phyloP scores from a whole-genome alignment of 2,888 invertebrate species.

The Drosophila buzzatii region DNA sequence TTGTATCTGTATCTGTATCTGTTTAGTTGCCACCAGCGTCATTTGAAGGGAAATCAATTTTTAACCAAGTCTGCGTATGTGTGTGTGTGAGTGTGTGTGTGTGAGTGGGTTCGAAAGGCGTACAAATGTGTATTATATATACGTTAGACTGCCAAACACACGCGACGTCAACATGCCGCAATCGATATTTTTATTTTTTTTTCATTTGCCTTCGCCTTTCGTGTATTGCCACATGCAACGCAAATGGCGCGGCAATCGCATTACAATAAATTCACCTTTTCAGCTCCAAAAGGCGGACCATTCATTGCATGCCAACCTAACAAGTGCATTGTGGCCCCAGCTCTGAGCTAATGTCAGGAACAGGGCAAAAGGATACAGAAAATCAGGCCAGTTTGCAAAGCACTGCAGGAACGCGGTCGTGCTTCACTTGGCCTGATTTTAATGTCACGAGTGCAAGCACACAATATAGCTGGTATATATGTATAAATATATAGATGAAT shows the following conservation, averaged over 20 bases:
- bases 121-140: constrained; percentile 55
- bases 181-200: constrained; percentile 63
- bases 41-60: constrained; percentile 72
- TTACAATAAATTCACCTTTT: constrained; percentile 72
- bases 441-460: constrained; percentile 34
- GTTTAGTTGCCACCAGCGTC: constrained; percentile 31
- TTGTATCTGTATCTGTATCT: constrained; percentile 26
- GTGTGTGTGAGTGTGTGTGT: constrained; percentile 13
- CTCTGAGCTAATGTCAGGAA: constrained; percentile 35
- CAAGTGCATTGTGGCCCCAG: constrained; percentile 44
- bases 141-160: constrained; percentile 26
- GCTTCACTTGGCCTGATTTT: constrained; percentile 12
- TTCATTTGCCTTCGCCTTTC: constrained; percentile 28
- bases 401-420: constrained; percentile 3
- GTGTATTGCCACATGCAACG: constrained; percentile 54
- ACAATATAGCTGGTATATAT: constrained; percentile 28
- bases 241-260: constrained; percentile 67
- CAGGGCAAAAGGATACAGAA: constrained; percentile 31
- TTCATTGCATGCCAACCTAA: constrained; percentile 44
- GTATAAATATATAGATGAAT: background rate
- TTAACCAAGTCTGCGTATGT: constrained; percentile 34
- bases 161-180: constrained; percentile 53
- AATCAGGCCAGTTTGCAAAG: constrained; percentile 55
- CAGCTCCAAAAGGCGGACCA: constrained; percentile 17
- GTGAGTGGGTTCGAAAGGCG: constrained; percentile 44